phyloP scores from a whole-genome alignment of 1,140 invertebrate species.

The Diprion similis region DNA sequence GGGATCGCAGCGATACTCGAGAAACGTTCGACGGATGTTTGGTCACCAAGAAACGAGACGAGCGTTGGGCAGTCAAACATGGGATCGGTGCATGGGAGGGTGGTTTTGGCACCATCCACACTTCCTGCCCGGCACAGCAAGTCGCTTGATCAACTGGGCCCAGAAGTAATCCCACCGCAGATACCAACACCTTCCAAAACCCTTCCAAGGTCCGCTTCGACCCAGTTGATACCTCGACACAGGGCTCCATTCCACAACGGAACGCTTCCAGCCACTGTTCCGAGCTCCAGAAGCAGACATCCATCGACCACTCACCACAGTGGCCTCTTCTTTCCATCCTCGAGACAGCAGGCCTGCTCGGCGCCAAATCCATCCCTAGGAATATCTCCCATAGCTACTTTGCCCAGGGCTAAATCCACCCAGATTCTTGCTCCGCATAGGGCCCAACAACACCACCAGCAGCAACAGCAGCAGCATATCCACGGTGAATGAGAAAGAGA shows the following conservation, averaged over 20 bases:
- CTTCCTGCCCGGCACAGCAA: slow-evolving; percentile 79
- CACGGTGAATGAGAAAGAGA: no score
- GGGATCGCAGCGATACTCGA: slow-evolving; percentile 63
- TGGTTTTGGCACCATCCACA: slow-evolving; percentile 51
- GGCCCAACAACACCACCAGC: slow-evolving; percentile 22
- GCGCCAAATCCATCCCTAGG: slow-evolving; percentile 53
- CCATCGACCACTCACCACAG: slow-evolving; percentile 46
- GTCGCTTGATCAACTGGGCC: slow-evolving; percentile 76
- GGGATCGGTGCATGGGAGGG: slow-evolving; percentile 40
- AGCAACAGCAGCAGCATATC: neutral
- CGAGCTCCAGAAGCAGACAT: slow-evolving; percentile 48
- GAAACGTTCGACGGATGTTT: slow-evolving; percentile 51
- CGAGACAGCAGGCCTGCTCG: slow-evolving; percentile 49
- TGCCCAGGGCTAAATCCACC: slow-evolving; percentile 57
- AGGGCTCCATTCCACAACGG: slow-evolving; percentile 34
- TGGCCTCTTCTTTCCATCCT: slow-evolving; percentile 44
- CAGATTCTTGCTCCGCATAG: slow-evolving; percentile 49
- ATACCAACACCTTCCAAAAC: slow-evolving; percentile 49
- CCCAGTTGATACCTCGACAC: slow-evolving; percentile 51
- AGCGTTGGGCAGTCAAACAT: slow-evolving; percentile 49
- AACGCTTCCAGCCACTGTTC: slow-evolving; percentile 53
- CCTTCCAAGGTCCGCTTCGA: slow-evolving; percentile 55
- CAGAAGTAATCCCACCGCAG: slow-evolving; percentile 45
- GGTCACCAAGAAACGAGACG: slow-evolving; percentile 56
- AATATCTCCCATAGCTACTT: slow-evolving; percentile 43